A percentile compares a stretch with the other conserved stretches of the same genome.
Evolutionary conservation across 2,888 invertebrate genomes (phyloP).

Genomic region (Carabus problematicus): DNA sequence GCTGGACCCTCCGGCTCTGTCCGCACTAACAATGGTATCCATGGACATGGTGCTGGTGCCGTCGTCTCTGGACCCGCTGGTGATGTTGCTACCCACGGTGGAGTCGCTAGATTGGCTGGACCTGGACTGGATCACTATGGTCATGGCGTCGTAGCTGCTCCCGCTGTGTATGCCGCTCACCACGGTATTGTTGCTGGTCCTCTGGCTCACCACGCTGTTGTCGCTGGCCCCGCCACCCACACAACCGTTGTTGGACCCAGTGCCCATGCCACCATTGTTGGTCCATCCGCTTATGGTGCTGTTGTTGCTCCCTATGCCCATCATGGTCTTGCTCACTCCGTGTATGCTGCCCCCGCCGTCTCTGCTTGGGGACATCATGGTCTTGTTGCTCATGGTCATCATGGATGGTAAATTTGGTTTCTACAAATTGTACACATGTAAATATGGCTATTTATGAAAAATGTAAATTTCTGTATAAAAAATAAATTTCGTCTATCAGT

Average conservation of each 20-base stretch:
- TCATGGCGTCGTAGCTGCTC: background rate
- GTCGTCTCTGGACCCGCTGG: constrained; percentile 31
- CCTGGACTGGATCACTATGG: constrained; percentile 23
- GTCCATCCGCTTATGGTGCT: too few species aligned
- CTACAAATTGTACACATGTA: too few species aligned
- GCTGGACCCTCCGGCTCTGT: constrained; percentile 45
- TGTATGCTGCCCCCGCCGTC: background rate
- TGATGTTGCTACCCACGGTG: constrained; percentile 35
- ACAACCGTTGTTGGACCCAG: too few species aligned
- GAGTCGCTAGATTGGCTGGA: constrained; percentile 26
- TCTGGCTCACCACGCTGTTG: background rate
- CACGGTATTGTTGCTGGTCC: constrained; percentile 3
- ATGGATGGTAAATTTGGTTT: constrained; percentile 32
- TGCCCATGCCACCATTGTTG: too few species aligned
- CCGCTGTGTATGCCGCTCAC: background rate
- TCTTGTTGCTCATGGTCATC: constrained; percentile 44
- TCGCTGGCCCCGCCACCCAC: too few species aligned
- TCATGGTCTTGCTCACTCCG: constrained; percentile 13
- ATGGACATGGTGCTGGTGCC: constrained; percentile 31
- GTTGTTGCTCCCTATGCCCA: too few species aligned
- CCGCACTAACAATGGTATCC: constrained; percentile 31
- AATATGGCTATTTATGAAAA: too few species aligned
- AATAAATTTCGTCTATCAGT: too few species aligned
- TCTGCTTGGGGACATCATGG: constrained; percentile 39
- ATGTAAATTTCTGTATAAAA: too few species aligned